Evolutionary conservation across 2,113 vertebrate species (phyloP).

Genomic region (Cryptotis parvus): DNA sequence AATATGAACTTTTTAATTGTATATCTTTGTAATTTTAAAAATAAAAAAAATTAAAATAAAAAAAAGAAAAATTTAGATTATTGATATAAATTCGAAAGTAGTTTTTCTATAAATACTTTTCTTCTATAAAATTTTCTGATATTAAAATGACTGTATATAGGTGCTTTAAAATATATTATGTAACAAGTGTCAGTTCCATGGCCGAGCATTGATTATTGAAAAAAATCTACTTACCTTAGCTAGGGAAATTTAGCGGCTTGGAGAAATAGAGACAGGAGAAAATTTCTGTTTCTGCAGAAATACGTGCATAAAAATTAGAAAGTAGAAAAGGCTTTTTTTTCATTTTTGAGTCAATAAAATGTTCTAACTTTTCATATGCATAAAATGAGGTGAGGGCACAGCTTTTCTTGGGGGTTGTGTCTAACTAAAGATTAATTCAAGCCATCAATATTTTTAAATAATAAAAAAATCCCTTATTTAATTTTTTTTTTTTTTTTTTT

Average conservation of each 20-base stretch:
- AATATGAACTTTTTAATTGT: no score
- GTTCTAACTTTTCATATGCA: neutral
- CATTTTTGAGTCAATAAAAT: neutral
- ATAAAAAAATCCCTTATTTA: conserved; percentile 8
- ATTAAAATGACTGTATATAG: neutral
- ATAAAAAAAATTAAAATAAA: no score
- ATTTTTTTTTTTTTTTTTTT: no score
- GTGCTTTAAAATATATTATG: neutral
- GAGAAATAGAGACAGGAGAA: neutral
- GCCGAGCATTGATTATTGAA: conserved; percentile 37
- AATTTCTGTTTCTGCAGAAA: neutral
- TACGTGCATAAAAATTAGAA: conserved; percentile 9
- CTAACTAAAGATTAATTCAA: conserved; percentile 19
- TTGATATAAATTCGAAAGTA: conserved; percentile 41
- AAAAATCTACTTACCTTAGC: conserved; percentile 43
- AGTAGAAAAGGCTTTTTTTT: neutral
- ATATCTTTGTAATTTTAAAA: no score
- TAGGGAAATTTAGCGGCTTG: conserved; percentile 39
- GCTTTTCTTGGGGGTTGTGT: neutral
- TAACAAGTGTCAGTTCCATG: neutral
- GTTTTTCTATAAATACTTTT: conserved; percentile 36
- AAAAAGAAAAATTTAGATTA: conserved; percentile 28
- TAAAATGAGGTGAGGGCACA: neutral
- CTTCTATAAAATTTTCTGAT: conserved; percentile 16
- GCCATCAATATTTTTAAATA: neutral